These are phyloP conservation scores for Muscidifurax raptorellus DNA, from an alignment of 1,140 invertebrate species.

Conservation along the genomic window DNA sequence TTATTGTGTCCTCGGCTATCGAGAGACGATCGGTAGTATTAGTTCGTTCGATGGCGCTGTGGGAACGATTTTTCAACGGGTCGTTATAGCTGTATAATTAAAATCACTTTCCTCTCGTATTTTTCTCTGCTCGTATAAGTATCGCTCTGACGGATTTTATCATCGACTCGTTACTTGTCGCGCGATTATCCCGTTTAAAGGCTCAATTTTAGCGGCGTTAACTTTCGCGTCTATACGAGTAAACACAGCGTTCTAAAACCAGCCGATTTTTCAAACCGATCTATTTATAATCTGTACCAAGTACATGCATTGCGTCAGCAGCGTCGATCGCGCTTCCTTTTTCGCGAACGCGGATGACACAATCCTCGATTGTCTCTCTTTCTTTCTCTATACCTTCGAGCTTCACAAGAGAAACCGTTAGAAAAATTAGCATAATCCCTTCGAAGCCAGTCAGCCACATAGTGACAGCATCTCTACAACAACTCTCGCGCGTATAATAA, in stretches of 20 bases:
- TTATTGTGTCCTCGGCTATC: too few species aligned
- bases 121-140: neutral
- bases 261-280: too few species aligned
- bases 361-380: neutral
- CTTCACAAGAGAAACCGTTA: neutral
- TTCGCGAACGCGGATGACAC: neutral
- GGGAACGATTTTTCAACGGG: neutral
- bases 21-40: too few species aligned
- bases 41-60: neutral
- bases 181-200: neutral
- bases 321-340: neutral
- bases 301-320: neutral
- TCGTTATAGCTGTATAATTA: neutral
- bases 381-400: neutral
- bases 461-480: neutral
- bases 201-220: neutral
- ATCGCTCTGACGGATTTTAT: neutral
- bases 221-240: neutral
- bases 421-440: neutral
- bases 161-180: neutral
- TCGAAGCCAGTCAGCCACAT: neutral
- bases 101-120: neutral
- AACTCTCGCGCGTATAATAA: neutral
- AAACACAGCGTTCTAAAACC: too few species aligned
- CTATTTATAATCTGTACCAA: neutral